A percentile compares a stretch with the other conserved stretches of the same genome.
phyloP scores from a whole-genome alignment of 1,140 invertebrate species.

The Cotesia chilonis region DNA sequence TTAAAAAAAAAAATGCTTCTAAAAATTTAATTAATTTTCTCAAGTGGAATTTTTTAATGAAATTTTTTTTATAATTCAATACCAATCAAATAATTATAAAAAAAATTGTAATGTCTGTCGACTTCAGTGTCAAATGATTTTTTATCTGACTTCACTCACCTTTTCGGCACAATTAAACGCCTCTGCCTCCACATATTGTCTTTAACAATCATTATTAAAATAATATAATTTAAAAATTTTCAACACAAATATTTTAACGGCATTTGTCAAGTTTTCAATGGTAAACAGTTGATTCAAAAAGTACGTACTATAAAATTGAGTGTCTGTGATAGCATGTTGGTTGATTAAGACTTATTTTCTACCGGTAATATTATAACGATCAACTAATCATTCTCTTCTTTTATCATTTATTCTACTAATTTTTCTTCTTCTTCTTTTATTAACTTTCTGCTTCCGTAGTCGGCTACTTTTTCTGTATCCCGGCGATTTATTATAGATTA shows the following conservation, averaged over 20 bases:
- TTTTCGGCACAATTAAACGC: conserved; percentile 58
- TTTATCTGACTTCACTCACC: conserved; percentile 43
- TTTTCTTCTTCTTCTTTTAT: not conserved
- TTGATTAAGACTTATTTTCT: too few relatives aligned
- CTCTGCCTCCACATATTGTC: conserved; percentile 57
- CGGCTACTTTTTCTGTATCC: too few relatives aligned
- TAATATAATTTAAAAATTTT: conserved; percentile 1
- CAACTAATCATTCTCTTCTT: conserved; percentile 2
- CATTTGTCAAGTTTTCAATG: not conserved
- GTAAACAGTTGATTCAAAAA: too few relatives aligned
- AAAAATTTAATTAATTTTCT: too few relatives aligned
- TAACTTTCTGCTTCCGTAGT: not conserved
- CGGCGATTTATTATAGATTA: not conserved
- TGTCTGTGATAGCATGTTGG: too few relatives aligned
- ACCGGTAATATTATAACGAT: not conserved
- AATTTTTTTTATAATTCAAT: too few relatives aligned
- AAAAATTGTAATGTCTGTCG: too few relatives aligned
- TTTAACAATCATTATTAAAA: conserved; percentile 49
- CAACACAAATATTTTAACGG: not conserved
- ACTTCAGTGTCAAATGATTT: too few relatives aligned
- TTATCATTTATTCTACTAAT: not conserved
- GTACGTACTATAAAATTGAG: too few relatives aligned
- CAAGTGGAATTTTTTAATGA: too few relatives aligned
- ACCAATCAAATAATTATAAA: too few relatives aligned
- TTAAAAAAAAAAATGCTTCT: too few relatives aligned